phyloP scores from a whole-genome alignment of 2,888 invertebrate genomes.

The Gymnosoma rotundatum region DNA sequence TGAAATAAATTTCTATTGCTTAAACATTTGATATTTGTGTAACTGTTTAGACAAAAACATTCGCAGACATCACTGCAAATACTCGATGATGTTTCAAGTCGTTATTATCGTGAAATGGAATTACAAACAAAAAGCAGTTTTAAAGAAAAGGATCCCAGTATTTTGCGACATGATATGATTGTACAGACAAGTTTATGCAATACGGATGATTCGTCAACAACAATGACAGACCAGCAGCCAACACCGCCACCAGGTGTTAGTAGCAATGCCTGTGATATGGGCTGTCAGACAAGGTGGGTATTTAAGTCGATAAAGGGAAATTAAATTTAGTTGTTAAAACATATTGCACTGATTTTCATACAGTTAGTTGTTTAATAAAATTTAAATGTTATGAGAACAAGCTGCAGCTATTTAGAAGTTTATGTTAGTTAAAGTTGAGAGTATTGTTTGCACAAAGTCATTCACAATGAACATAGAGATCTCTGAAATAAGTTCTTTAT shows the following conservation, averaged over 20 bases:
- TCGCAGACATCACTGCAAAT: constrained; percentile 82
- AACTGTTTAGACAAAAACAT: constrained; percentile 78
- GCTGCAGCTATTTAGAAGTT: constrained; percentile 32
- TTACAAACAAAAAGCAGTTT: constrained; percentile 78
- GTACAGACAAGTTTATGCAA: constrained; percentile 79
- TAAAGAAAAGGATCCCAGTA: constrained; percentile 81
- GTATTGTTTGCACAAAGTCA: not conserved
- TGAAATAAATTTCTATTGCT: constrained; percentile 40
- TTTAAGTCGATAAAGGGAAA: not conserved
- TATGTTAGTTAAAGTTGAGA: constrained; percentile 1
- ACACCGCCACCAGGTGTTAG: constrained; percentile 68
- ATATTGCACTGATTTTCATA: not conserved
- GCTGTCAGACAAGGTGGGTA: constrained; percentile 92
- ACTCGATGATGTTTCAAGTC: constrained; percentile 81
- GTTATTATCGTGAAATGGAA: constrained; percentile 81
- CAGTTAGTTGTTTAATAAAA: not conserved
- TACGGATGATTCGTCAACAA: constrained; percentile 73
- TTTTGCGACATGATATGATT: constrained; percentile 80
- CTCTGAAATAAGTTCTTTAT: not conserved
- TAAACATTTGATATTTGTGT: constrained; percentile 34
- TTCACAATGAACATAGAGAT: not conserved
- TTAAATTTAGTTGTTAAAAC: not conserved
- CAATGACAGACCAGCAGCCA: constrained; percentile 61
- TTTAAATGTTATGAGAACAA: not conserved
- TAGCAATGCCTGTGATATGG: constrained; percentile 87